A percentile compares a stretch with the other conserved stretches of the same genome.
These are phyloP conservation scores for Melanotaenia boesemani DNA, from an alignment of 2,797 vertebrate genomes.

Conservation along the genomic window DNA sequence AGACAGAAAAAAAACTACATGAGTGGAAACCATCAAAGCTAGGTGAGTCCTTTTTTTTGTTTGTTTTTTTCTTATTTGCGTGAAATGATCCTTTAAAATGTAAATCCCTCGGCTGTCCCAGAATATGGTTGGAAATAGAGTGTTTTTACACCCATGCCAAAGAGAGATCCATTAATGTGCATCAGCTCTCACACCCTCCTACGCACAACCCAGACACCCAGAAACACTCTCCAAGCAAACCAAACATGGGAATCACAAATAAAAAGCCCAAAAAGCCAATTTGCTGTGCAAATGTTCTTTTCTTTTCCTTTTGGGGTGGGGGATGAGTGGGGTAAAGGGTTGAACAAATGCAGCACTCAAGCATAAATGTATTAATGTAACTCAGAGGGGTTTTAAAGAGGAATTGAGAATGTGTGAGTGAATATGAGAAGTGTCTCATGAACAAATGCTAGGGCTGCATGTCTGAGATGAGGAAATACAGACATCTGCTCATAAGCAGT, in stretches of 20 bases:
- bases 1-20: background rate
- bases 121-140: conserved; percentile 53
- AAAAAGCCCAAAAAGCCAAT: conserved; percentile 18
- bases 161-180: conserved; percentile 44
- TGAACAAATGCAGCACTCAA: conserved; percentile 9
- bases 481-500: conserved; percentile 85
- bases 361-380: conserved; percentile 54
- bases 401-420: conserved; percentile 26
- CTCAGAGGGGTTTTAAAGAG: conserved; percentile 28
- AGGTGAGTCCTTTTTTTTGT: too few species aligned
- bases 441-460: conserved; percentile 23
- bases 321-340: background rate
- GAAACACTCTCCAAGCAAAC: conserved; percentile 12
- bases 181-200: conserved; percentile 34
- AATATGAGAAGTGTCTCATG: conserved; percentile 16
- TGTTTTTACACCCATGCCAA: conserved; percentile 58
- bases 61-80: background rate
- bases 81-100: conserved; percentile 45
- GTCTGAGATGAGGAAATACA: conserved; percentile 81
- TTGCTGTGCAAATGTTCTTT: conserved; percentile 1
- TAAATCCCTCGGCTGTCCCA: conserved; percentile 46
- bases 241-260: conserved; percentile 45
- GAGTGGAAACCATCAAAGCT: background rate
- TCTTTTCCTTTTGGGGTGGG: conserved; percentile 4
- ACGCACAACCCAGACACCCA: conserved; percentile 27